Percentiles rank a stretch among this genome's conserved stretches.
Conservation (phyloP, 1,140 invertebrate species). For the Trissolcus basalis region DNA sequence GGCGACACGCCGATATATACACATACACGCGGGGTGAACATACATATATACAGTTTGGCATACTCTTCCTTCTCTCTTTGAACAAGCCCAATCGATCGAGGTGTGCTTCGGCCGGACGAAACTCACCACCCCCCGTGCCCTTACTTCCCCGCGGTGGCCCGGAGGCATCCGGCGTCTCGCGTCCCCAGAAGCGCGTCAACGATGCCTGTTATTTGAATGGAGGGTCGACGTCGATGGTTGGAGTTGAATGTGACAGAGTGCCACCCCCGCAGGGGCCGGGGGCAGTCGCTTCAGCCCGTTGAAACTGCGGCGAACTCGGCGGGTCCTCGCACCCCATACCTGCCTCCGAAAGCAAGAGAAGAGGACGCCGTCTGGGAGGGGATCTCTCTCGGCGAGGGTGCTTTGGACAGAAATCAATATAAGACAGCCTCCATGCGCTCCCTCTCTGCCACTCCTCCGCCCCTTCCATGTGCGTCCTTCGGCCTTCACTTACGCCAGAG, state of each 20-base stretch:
- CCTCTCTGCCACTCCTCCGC: slow-evolving; percentile 43
- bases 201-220: slow-evolving; percentile 75
- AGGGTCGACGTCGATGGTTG: slow-evolving; percentile 60
- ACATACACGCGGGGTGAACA: slow-evolving; percentile 56
- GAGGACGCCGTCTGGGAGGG: slow-evolving; percentile 39
- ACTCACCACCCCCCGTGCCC: slow-evolving; percentile 70
- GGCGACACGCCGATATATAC: slow-evolving; percentile 69
- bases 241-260: slow-evolving; percentile 76
- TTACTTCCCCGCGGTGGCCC: slow-evolving; percentile 56
- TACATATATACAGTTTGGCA: slow-evolving; percentile 53
- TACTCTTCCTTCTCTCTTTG: slow-evolving; percentile 70
- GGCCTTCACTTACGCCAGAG: slow-evolving; percentile 49
- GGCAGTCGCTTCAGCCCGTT: slow-evolving; percentile 65
- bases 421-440: slow-evolving; percentile 73
- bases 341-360: slow-evolving; percentile 60
- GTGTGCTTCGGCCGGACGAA: slow-evolving; percentile 76
- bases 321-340: slow-evolving; percentile 63
- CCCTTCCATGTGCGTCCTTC: slow-evolving; percentile 43
- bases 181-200: slow-evolving; percentile 61
- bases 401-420: slow-evolving; percentile 77
- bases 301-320: slow-evolving; percentile 70
- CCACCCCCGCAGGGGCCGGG: slow-evolving; percentile 64
- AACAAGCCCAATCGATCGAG: slow-evolving; percentile 78
- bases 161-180: slow-evolving; percentile 44
- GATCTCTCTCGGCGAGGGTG: slow-evolving; percentile 61